Base-by-base conservation (phyloP, 23 tunicate species). In the Clavelina lepadiformis region DNA sequence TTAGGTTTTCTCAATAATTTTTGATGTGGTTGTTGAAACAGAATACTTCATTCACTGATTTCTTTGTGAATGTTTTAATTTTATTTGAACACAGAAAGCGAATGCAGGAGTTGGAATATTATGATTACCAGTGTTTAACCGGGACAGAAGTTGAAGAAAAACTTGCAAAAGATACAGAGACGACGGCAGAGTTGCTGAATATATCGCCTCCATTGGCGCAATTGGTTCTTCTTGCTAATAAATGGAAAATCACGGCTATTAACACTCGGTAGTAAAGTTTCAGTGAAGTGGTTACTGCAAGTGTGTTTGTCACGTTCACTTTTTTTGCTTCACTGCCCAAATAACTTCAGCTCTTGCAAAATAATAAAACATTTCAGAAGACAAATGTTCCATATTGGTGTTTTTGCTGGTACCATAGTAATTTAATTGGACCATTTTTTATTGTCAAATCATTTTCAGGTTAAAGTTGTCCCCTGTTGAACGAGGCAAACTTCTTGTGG, bases 161-260 rank as follows among this genome's bases (percentile, higher is more conserved):
- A 47, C 30, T 91, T 0, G 77, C 33, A 8, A 50, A 77, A 0
- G 86, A 91, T 19, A 59, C 75, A 35, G 65, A 74, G 11, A 59
- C 13, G 6, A 59, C 82, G 19, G 65, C 78, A 8, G n/a, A 27
- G 31, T 46, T 36, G 20, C 26, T 82, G 6, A 56, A 72, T 8
- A 51, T 91, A 50, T 60, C 80, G 11, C 41, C 80, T 13, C 61
- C 92, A 4, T 21, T 72, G 52, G 82, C 98, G 13, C 56, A 67
- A 3, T 28, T 84, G 21, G 74, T 91, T 52, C 58, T 91, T 11
- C 84, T 76, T 53, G 63, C 78, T 28, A 57, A 51, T 22, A 91
- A 82, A 72, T 91, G 98, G 98, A 82, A 91, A 67, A 38, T 66
- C 25, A 52, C 72, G 35, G 76, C 50, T 11, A 65, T 84, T 28